phyloP scores from a whole-genome alignment of 2,888 invertebrate species.

The Drosophila formosana region DNA sequence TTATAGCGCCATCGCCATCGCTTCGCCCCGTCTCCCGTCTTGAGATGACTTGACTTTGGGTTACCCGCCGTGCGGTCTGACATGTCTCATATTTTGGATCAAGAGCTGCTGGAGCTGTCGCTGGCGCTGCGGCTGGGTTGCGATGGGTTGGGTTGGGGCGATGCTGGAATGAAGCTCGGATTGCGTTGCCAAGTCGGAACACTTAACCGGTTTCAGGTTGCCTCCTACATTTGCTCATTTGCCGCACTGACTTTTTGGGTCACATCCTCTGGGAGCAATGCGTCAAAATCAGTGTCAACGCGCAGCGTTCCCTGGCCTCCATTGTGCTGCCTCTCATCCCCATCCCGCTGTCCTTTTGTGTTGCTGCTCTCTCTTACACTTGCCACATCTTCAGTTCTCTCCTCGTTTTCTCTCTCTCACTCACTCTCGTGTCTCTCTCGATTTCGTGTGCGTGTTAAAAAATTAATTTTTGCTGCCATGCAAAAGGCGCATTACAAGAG shows the following conservation, averaged over 20 bases:
- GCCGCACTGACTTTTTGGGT: constrained; percentile 82
- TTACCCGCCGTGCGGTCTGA: constrained; percentile 46
- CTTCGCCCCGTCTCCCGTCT: neutral
- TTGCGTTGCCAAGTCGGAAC: constrained; percentile 62
- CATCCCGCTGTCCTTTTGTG: neutral
- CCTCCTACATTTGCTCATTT: constrained; percentile 75
- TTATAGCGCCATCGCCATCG: constrained; percentile 19
- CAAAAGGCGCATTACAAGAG: constrained; percentile 48
- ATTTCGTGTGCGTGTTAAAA: constrained; percentile 73
- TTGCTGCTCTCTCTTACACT: constrained; percentile 3
- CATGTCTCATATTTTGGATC: constrained; percentile 70
- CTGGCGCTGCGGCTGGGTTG: constrained; percentile 26
- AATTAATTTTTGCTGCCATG: constrained; percentile 76
- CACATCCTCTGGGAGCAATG: constrained; percentile 83
- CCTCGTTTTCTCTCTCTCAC: constrained; percentile 3
- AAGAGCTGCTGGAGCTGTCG: constrained; percentile 8
- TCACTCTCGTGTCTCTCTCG: constrained; percentile 4
- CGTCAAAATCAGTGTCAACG: constrained; percentile 84
- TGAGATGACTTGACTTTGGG: constrained; percentile 27
- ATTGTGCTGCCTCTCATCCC: constrained; percentile 11
- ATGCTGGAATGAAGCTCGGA: constrained; percentile 46
- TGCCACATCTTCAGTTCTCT: neutral
- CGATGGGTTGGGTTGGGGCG: constrained; percentile 20
- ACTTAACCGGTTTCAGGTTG: constrained; percentile 74
- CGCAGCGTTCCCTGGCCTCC: constrained; percentile 53